Percentiles rank a stretch among this genome's conserved stretches.
Conservation (phyloP, 2,797 vertebrate genomes). For the Tarsius wallacei region DNA sequence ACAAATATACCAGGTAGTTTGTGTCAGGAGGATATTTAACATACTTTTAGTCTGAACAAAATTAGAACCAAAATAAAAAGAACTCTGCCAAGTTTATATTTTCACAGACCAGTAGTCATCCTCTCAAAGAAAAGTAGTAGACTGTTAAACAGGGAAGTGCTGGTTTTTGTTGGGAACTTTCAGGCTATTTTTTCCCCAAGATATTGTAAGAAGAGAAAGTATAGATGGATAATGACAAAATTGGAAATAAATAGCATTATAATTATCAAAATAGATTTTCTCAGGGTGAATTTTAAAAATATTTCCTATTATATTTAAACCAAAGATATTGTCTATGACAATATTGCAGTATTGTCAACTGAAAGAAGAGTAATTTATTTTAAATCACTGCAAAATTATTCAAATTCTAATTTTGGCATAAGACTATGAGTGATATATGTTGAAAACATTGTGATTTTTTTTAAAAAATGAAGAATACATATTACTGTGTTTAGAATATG, state of each 20-base stretch:
- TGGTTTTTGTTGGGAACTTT: background rate
- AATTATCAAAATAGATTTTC: constrained; percentile 38
- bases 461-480: background rate
- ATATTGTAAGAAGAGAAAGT: background rate
- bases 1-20: background rate
- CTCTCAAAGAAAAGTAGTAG: background rate
- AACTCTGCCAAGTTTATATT: background rate
- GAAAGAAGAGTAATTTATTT: constrained; percentile 46
- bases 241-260: background rate
- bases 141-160: background rate
- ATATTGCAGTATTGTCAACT: background rate
- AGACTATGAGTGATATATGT: background rate
- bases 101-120: background rate
- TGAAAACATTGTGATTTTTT: background rate
- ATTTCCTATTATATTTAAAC: background rate
- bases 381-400: background rate
- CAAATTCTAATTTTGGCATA: background rate
- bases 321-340: background rate
- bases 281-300: background rate
- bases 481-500: background rate
- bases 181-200: background rate
- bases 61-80: background rate
- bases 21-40: background rate
- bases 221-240: background rate
- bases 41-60: background rate